Percentiles rank a stretch among this genome's conserved stretches.
Evolutionary conservation across 1,140 invertebrate species (phyloP).

Genomic region (Drosophila athabasca): DNA sequence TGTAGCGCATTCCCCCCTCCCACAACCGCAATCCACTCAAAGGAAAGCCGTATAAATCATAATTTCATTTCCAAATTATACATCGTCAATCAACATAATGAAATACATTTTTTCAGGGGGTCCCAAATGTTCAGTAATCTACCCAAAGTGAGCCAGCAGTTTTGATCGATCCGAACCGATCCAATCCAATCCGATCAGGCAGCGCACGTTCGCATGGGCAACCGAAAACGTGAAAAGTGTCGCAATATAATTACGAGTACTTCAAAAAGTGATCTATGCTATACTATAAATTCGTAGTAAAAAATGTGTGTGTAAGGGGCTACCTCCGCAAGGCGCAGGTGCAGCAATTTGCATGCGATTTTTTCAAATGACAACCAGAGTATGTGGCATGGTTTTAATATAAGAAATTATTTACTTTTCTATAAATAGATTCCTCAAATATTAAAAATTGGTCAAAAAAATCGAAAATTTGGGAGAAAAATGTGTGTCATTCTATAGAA

Average conservation of each 20-base stretch:
- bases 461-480: too few relatives aligned
- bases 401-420: too few relatives aligned
- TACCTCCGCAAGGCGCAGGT: too few relatives aligned
- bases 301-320: too few relatives aligned
- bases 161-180: conserved; percentile 53
- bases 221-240: conserved; percentile 21
- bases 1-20: background rate
- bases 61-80: conserved; percentile 76
- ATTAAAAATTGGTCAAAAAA: too few relatives aligned
- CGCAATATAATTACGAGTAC: conserved; percentile 15
- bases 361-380: too few relatives aligned
- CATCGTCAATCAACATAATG: conserved; percentile 80
- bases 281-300: too few relatives aligned
- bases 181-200: conserved; percentile 13
- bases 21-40: conserved; percentile 18
- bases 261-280: too few relatives aligned
- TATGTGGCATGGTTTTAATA: too few relatives aligned
- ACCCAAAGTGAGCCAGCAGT: conserved; percentile 66
- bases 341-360: too few relatives aligned
- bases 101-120: conserved; percentile 52
- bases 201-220: background rate
- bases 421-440: too few relatives aligned
- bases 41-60: conserved; percentile 75
- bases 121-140: conserved; percentile 58
- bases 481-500: too few relatives aligned